Evolutionary conservation across 2,888 invertebrate genomes (phyloP), one percentile per base, ranked within the genome.

Genomic region (Ptilodon capucinus): DNA sequence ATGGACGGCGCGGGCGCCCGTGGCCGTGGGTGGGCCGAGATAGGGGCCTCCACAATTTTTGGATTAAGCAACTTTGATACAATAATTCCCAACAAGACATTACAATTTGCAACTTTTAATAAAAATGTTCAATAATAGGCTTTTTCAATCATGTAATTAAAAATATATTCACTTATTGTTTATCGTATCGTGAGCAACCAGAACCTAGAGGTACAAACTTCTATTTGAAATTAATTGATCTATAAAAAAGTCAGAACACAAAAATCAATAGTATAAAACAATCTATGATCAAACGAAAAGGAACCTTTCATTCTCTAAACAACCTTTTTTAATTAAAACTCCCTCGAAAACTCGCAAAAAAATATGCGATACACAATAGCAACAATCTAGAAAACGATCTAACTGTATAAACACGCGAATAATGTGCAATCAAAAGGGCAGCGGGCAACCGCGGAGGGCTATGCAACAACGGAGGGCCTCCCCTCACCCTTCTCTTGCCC

Each of bases 351-450:
- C 74, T 74, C 77, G 74, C 76, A 65, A 75, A 76, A 85, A 86
- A 88, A 87, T 86, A 81, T 71, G 71, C 69, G 79, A 84, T 83
- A 19, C 81, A 90, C 90, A 89, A 90, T 87, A 87, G 86, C 81
- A 86, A 85, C 89, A 89, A 91, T 89, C 88, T 88, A 88, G 84
- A 79, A 86, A 86, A 79, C 86, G 86, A 89, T 90, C 89, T 88
- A 89, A 90, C 86, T 87, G 86, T 87, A 88, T 88, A 88, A 88
- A 89, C 86, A 86, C 81, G 84, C 84, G 78, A 87, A 87, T 88
- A 91, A 90, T 88, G 84, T 81, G 83, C 89, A 90, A 88, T 89
- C 88, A 90, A 88, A 88, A 89, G 88, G 88, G 89, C 88, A 86
- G 78, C 78, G 77, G 80, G 74, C 76, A 74, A 79, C 79, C 77